Conservation (phyloP, 1,140 invertebrate genomes). For the Hyles vespertilio region DNA sequence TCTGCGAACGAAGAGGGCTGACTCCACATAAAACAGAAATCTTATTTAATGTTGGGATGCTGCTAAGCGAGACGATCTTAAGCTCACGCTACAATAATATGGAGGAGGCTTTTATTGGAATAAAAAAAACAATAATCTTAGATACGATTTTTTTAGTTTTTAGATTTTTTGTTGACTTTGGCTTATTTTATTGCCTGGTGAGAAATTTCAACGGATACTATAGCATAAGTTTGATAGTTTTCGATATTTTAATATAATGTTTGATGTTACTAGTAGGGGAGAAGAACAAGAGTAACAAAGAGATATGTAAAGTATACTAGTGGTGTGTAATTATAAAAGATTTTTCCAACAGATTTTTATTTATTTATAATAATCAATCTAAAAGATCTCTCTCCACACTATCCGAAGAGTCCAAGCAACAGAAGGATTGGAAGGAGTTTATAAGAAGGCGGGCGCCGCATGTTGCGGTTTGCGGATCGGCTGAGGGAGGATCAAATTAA, state of each 20-base stretch:
- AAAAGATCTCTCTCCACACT: conserved; percentile 17
- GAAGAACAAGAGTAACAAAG: no score
- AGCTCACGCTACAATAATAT: conserved; percentile 21
- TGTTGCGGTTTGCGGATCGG: conserved; percentile 26
- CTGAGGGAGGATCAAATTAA: conserved; percentile 38
- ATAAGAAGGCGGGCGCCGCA: conserved; percentile 34
- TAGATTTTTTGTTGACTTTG: no score
- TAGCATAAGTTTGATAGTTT: no score
- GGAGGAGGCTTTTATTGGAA: conserved; percentile 24
- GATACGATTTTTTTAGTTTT: no score
- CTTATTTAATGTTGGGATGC: conserved; percentile 49
- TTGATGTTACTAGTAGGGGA: no score
- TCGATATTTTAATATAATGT: no score
- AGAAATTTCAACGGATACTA: no score
- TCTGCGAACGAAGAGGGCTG: conserved; percentile 27
- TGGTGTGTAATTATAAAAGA: no score
- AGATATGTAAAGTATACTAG: no score
- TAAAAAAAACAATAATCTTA: conserved; percentile 5
- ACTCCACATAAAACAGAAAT: conserved; percentile 49
- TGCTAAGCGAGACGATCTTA: conserved; percentile 34
- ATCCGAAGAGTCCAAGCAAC: conserved; percentile 18
- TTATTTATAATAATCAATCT: conserved; percentile 7
- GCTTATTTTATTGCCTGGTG: no score
- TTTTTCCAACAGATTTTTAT: no score
- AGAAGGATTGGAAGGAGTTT: conserved; percentile 38